Conservation (phyloP, 2,113 vertebrate species). For the Cynoglossus semilaevis region DNA sequence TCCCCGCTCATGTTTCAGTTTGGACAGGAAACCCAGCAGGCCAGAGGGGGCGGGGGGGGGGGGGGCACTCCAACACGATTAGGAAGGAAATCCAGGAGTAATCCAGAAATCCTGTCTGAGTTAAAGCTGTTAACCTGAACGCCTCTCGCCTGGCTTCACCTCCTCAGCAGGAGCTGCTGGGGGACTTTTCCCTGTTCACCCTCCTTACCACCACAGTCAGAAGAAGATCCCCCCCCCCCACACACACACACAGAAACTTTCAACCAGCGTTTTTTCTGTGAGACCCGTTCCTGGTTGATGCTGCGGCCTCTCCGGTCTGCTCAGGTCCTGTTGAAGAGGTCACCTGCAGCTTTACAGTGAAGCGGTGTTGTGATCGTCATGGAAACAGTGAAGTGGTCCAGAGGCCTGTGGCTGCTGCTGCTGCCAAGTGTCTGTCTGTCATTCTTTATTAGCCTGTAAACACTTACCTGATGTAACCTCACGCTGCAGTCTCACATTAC, state of each 20-base stretch:
- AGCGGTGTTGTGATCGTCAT: too few relatives aligned
- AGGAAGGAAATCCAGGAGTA: conserved; percentile 64
- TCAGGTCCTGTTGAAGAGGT: too few relatives aligned
- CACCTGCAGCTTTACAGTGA: too few relatives aligned
- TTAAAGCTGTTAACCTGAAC: conserved; percentile 58
- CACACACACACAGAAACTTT: too few relatives aligned
- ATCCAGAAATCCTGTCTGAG: conserved; percentile 69
- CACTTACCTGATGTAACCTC: conserved; percentile 30
- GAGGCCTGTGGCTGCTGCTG: conserved; percentile 13
- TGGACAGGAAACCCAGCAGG: conserved; percentile 29
- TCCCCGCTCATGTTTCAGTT: background rate
- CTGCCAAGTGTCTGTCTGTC: conserved; percentile 11
- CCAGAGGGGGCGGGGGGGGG: background rate
- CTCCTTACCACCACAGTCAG: too few relatives aligned
- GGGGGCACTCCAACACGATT: conserved; percentile 33
- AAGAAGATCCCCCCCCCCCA: too few relatives aligned
- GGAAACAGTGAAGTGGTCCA: too few relatives aligned
- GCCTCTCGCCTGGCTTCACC: conserved; percentile 10
- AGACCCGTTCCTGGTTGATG: too few relatives aligned
- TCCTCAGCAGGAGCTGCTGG: background rate
- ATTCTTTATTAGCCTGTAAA: background rate
- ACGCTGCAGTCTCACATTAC: background rate
- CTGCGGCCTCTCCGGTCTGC: too few relatives aligned
- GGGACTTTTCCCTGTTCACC: background rate
- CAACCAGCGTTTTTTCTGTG: too few relatives aligned